These are phyloP conservation scores for Galemys pyrenaicus DNA, from an alignment of 2,113 vertebrate genomes.

Conservation along the genomic window DNA sequence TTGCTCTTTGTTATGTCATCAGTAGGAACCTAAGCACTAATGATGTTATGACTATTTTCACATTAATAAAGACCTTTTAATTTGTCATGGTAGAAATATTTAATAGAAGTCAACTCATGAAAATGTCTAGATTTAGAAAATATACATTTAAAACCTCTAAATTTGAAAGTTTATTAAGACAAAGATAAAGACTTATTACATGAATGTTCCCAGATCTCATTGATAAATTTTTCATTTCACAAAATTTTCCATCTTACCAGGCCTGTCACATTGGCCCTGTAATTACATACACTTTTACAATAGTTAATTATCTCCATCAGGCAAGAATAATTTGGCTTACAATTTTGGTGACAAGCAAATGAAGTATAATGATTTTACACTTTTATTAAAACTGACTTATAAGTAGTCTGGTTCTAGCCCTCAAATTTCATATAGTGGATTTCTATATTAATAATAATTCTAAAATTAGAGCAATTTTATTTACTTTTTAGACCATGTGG, in stretches of 20 bases:
- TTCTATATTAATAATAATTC: neutral
- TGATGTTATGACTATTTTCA: neutral
- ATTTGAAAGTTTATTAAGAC: neutral
- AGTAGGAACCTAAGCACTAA: neutral
- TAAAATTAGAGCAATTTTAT: constrained; percentile 1
- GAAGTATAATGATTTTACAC: neutral
- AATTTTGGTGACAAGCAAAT: neutral
- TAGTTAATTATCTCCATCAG: neutral
- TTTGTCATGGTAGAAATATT: neutral
- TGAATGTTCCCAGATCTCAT: neutral
- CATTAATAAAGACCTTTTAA: neutral
- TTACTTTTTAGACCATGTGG: constrained; percentile 88
- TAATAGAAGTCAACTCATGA: neutral
- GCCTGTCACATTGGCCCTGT: neutral
- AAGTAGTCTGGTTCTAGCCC: neutral
- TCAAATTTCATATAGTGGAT: neutral
- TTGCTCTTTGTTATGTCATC: constrained; percentile 14
- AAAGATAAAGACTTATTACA: neutral
- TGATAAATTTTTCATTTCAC: neutral
- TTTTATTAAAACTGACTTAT: neutral
- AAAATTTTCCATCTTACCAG: neutral
- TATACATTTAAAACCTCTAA: neutral
- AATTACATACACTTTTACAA: neutral
- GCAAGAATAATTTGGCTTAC: neutral
- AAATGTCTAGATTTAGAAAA: constrained; percentile 1